Evolutionary conservation across 2,797 vertebrate species (phyloP), one percentile per base, ranked within the genome.

Genomic region (Muscicapa striata): DNA sequence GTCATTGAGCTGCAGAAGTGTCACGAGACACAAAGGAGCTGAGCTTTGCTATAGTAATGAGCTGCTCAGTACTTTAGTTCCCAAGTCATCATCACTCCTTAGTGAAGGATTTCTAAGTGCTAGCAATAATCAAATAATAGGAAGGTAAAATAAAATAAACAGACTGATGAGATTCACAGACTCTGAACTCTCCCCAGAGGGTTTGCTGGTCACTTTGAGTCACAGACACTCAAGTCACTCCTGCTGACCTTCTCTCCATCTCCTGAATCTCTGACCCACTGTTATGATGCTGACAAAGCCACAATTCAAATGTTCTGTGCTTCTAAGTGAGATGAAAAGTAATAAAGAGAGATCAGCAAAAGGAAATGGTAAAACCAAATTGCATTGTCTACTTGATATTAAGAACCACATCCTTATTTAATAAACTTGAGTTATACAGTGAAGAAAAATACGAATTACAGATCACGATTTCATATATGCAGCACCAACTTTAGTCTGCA

Each of bases 291-390:
- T 95, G 61, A 86, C 75, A 90, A 91, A 91, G 34, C 69, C 88
- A 89, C 11, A 6, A 91, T 72, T 81, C 63, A 91, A 86, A 79
- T 5, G 5, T 84, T 91, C 62, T 55, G 30, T 52, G 45, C 78
- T 94, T 93, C 72, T 84, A 84, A 94, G 91, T 5, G 19, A 95
- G 81, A 91, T 54, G 43, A 88, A 81, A 92, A 96, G 61, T 77
- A 96, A 94, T 94, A 88, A 94, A 96, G 70, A 92, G 34, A 61
- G 62, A 90, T 79, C 84, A 93, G 82, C 86, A 92, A 87, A 94
- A 91, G 74, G 82, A 96, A 96, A 96, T 4, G 10, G 69, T 93
- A 94, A 94, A 95, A 96, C 62, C 68, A 94, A 97, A 95, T 72
- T 92, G 82, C 84, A 81, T 38, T 95, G 86, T 91, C 96, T 87